Base-by-base conservation (phyloP, 2,888 invertebrate species). In the Escarpia spicata region DNA sequence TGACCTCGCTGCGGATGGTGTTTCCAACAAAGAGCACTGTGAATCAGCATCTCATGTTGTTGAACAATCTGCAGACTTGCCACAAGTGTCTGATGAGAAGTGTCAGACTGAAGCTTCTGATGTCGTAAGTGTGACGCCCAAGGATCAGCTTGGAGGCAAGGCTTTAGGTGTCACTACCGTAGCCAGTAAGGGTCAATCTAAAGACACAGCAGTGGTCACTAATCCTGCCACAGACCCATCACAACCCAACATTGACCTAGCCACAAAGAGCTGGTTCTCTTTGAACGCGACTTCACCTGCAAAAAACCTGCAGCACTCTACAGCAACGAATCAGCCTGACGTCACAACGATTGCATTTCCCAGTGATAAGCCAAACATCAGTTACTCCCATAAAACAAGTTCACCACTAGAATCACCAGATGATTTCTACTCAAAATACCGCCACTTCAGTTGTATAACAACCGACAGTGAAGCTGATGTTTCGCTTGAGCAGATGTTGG, bases 351-450 rank as follows among this genome's bases (percentile, higher is more conserved):
- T 75, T 3, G 19, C 75, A 75, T 6, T 2, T 26, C 26, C 75
- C 75, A 75, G 26, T 75, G 75, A 75, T 26, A 75, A 26, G 19
- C n/a, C 4, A 75, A 26, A 75, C 26, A 75, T 26, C 75, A 26
- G 26, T 75, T 6, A 1, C n/a, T n/a, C 75, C 6, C 75, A 1
- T 75, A 75, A 26, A 75, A 75, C 4, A n/a, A 26, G 26, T 26
- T 75, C 75, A 75, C 75, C 75, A 75, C 26, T 26, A n/a, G 75
- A 75, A 37, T 93, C 94, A 0, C 90, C 92, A 44, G 94, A 94
- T 91, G 95, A 95, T 90, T 94, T 95, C 91, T 95, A 95, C 93
- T 93, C 94, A 0, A 93, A 93, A 92, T 95, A 94, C 58, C 90
- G 90, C 3, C 94, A n/a, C 93, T 75, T 75, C 75, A n/a, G 75